Evolutionary conservation across 2,797 vertebrate genomes (phyloP), one percentile per base, ranked within the genome.

Genomic region (Leptodactylus fallax): DNA sequence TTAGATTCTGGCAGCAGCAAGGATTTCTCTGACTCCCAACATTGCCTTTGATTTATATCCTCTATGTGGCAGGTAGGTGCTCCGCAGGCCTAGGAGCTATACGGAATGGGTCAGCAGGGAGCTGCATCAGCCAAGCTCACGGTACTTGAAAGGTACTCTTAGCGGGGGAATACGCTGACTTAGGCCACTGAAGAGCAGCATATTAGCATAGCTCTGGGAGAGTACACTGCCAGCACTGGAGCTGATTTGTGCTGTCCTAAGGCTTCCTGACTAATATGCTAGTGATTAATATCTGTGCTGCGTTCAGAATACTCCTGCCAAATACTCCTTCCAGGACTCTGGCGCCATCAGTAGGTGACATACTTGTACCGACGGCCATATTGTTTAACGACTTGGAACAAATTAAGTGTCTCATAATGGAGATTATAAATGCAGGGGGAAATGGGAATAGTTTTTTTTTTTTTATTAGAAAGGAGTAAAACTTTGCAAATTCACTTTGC

Each of bases 21-120:
- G 76, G 27, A 72, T 71, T 81, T 58, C 80, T 76, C 67, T 63
- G 25, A 23, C 47, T 71, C 67, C 36, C 53, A 72, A 53, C 80
- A 83, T 78, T 61, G 60, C 17, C 56, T 79, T 80, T 89, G 51
- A 89, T 89, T 61, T 89, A 77, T 85, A 23, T 78, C 16, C 7
- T 45, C 36, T 16, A 2, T 25, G 25, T 6, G 23, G 47, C 25
- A 14, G 60, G 61, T 25, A 27, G 85, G 85, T 83, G 72, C 56
- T 6, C n/a, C 7, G 51, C 27, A 47, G 36, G 63, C 69, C 79
- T 79, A 11, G 5, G 58, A 78, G 60, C 56, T 36, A 27, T 56
- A 36, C 61, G 51, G 58, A 63, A 83, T 81, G 63, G 60, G 79
- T 86, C 87, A 81, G 12, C 76, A 53, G 83, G 77, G 87, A 88